Evolutionary conservation across 2,888 invertebrate species (phyloP).

Genomic region (Drosophila tanythrix): DNA sequence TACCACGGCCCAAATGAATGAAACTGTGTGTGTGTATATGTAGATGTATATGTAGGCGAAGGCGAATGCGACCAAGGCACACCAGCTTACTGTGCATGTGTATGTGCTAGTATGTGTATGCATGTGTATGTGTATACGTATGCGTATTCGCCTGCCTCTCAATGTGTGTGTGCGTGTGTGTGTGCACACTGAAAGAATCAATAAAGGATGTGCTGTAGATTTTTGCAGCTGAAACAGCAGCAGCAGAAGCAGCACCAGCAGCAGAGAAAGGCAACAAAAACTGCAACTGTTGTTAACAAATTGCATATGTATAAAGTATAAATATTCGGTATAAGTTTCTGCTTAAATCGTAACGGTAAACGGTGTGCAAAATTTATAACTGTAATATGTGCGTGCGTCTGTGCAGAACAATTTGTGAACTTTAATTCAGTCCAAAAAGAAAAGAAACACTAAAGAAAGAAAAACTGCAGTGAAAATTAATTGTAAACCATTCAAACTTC

Average conservation of each 20-base stretch:
- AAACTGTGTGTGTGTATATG: conserved; percentile 48
- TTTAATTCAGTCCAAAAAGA: conserved; percentile 15
- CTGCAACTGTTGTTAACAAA: conserved; percentile 32
- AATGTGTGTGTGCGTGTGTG: conserved; percentile 31
- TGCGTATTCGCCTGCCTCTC: conserved; percentile 38
- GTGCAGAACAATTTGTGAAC: conserved; percentile 20
- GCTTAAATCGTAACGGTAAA: conserved; percentile 33
- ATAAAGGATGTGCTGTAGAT: conserved; percentile 81
- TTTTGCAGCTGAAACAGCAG: conserved; percentile 57
- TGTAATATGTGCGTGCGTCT: conserved; percentile 31
- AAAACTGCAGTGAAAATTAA: conserved; percentile 10
- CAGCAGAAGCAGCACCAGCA: conserved; percentile 12
- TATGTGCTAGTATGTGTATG: conserved; percentile 24
- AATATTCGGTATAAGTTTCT: conserved; percentile 18
- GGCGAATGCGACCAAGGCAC: conserved; percentile 40
- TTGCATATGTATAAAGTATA: conserved; percentile 9
- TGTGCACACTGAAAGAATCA: conserved; percentile 79
- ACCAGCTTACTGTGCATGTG: conserved; percentile 38
- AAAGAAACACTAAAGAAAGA: conserved; percentile 6
- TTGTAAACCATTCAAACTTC: conserved; percentile 1
- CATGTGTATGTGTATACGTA: conserved; percentile 32
- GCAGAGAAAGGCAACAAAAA: conserved; percentile 31
- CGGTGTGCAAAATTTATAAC: conserved; percentile 22
- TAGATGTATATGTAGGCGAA: conserved; percentile 50
- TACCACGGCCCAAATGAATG: conserved; percentile 76